These are phyloP conservation scores for Macrotus californicus DNA, from an alignment of 2,113 vertebrate species.

Conservation along the genomic window DNA sequence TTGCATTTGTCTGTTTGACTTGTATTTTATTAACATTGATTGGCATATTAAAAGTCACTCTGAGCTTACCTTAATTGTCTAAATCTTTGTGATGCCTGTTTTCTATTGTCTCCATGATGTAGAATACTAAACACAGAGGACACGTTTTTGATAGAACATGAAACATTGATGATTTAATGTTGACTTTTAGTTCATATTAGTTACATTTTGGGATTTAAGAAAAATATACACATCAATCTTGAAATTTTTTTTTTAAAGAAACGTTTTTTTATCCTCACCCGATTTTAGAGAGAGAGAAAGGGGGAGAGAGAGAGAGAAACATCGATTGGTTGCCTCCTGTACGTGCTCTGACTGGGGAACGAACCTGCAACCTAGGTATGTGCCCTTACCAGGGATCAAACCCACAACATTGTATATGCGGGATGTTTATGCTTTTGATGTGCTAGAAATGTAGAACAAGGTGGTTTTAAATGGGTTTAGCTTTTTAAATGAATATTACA, in stretches of 20 bases:
- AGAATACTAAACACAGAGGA: neutral
- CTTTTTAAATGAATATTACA: neutral
- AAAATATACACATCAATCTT: neutral
- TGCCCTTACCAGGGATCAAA: too few species aligned
- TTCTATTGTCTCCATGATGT: slow-evolving; percentile 26
- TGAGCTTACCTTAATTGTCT: slow-evolving; percentile 73
- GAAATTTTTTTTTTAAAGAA: neutral
- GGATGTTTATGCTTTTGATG: neutral
- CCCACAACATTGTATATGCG: too few species aligned
- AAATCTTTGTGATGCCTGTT: slow-evolving; percentile 57
- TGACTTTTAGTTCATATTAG: neutral
- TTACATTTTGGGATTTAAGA: slow-evolving; percentile 2
- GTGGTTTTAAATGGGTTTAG: neutral
- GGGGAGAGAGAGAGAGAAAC: too few species aligned
- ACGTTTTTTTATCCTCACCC: neutral
- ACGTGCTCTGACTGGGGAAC: too few species aligned
- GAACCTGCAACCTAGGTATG: too few species aligned
- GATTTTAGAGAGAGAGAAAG: too few species aligned
- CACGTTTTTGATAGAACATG: neutral
- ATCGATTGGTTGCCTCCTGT: too few species aligned
- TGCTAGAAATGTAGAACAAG: neutral
- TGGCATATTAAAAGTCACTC: slow-evolving; percentile 83
- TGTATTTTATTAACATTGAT: slow-evolving; percentile 78
- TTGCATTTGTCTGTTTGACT: slow-evolving; percentile 76
- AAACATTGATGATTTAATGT: neutral